Conservation (phyloP, 2,888 invertebrate species). For the Rhagonycha fulva region DNA sequence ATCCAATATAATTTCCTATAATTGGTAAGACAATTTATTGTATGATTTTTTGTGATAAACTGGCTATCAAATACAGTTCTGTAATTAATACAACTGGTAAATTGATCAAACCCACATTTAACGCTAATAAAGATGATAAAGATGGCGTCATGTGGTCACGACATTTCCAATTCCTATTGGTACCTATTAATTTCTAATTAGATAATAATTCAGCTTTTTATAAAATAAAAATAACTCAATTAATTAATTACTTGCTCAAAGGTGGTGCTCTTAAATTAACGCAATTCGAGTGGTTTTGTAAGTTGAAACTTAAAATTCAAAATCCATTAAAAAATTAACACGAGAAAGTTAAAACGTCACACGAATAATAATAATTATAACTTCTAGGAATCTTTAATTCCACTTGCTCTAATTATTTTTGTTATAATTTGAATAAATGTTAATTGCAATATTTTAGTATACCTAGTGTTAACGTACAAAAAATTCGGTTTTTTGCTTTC, state of each 20-base stretch:
- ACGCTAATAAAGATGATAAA: constrained; percentile 34
- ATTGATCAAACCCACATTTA: constrained; percentile 33
- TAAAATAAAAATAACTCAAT: constrained; percentile 5
- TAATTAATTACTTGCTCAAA: constrained; percentile 9
- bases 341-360: background rate
- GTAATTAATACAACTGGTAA: constrained; percentile 36
- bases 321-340: background rate
- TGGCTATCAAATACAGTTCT: constrained; percentile 36
- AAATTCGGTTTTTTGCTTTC: background rate
- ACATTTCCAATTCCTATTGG: constrained; percentile 26
- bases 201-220: constrained; percentile 8
- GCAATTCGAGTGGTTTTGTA: background rate
- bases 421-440: background rate
- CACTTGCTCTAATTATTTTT: background rate
- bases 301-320: background rate
- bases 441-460: background rate
- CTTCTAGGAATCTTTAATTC: background rate
- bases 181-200: constrained; percentile 27
- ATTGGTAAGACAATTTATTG: constrained; percentile 36
- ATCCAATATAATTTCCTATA: constrained; percentile 36
- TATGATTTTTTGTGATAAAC: constrained; percentile 38
- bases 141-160: constrained; percentile 33
- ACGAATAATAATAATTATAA: background rate
- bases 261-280: background rate
- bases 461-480: background rate